Evolutionary conservation across 2,113 vertebrate genomes (phyloP).

Genomic region (Macrotus californicus): DNA sequence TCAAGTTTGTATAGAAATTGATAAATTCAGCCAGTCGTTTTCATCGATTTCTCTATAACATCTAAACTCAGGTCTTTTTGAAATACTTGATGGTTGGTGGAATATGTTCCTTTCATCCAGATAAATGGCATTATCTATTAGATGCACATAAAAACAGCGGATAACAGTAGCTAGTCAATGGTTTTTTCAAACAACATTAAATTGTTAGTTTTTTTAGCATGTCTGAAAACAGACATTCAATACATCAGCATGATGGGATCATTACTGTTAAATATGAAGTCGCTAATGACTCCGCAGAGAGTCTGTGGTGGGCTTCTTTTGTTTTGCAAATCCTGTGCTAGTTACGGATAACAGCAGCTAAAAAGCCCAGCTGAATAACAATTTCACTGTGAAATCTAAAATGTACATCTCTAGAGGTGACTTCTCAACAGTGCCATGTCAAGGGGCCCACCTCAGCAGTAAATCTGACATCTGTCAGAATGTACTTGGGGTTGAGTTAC

Average conservation of each 20-base stretch:
- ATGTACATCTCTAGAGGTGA: conserved; percentile 1
- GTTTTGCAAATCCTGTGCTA: not conserved
- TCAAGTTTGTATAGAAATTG: not conserved
- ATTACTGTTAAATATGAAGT: not conserved
- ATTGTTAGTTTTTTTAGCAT: not conserved
- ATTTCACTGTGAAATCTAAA: conserved; percentile 38
- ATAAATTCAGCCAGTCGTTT: not conserved
- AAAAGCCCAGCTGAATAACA: not conserved
- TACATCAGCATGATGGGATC: not conserved
- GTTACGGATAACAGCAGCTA: not conserved
- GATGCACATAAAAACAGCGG: not conserved
- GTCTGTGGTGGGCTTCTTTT: not conserved
- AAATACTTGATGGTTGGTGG: not conserved
- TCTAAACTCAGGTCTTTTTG: not conserved
- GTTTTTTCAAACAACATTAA: not conserved
- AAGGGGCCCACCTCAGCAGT: not conserved
- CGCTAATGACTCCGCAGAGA: not conserved
- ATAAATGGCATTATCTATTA: not conserved
- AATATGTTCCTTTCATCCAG: not conserved
- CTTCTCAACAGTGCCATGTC: not conserved
- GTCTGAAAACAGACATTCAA: not conserved
- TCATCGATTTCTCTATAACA: not conserved
- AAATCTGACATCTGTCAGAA: conserved; percentile 12
- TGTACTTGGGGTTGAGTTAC: conserved; percentile 23
- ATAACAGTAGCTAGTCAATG: not conserved